These are phyloP conservation scores for Artemia franciscana DNA, from an alignment of 1,140 invertebrate genomes.

Conservation along the genomic window DNA sequence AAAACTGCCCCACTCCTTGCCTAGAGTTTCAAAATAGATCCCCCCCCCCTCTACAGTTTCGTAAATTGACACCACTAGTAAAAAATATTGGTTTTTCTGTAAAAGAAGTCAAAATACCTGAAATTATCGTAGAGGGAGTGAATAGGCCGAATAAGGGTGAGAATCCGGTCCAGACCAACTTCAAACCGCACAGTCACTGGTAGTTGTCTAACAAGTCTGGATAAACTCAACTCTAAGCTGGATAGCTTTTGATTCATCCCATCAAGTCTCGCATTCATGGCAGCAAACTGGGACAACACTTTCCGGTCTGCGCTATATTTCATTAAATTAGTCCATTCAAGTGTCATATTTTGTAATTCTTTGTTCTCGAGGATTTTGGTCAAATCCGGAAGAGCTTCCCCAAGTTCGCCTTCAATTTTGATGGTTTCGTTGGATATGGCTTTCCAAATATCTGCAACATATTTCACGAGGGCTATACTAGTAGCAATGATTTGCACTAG, in stretches of 20 bases:
- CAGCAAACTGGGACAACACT: constrained; percentile 3
- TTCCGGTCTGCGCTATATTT: not conserved
- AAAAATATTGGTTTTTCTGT: no score
- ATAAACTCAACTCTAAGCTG: constrained; percentile 10
- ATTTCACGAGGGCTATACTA: constrained; percentile 5
- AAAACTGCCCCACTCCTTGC: no score
- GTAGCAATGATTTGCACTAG: constrained; percentile 4
- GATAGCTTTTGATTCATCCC: constrained; percentile 12
- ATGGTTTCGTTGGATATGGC: constrained; percentile 3
- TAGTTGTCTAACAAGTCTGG: constrained; percentile 7
- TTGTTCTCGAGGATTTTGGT: not conserved
- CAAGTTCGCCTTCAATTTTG: not conserved
- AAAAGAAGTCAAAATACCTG: no score
- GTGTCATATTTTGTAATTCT: constrained; percentile 1
- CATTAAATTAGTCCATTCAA: not conserved
- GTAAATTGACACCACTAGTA: no score
- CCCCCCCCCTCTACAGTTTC: no score
- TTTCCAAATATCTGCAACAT: constrained; percentile 4
- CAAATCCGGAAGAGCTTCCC: constrained; percentile 4
- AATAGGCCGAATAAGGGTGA: constrained; percentile 12
- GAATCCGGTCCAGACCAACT: constrained; percentile 13
- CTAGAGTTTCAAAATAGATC: no score
- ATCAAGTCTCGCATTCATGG: constrained; percentile 8
- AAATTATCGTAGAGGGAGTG: constrained; percentile 14
- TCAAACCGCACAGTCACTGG: constrained; percentile 12